phyloP scores from a whole-genome alignment of 2,113 vertebrate species.

The Dasyornis broadbenti region DNA sequence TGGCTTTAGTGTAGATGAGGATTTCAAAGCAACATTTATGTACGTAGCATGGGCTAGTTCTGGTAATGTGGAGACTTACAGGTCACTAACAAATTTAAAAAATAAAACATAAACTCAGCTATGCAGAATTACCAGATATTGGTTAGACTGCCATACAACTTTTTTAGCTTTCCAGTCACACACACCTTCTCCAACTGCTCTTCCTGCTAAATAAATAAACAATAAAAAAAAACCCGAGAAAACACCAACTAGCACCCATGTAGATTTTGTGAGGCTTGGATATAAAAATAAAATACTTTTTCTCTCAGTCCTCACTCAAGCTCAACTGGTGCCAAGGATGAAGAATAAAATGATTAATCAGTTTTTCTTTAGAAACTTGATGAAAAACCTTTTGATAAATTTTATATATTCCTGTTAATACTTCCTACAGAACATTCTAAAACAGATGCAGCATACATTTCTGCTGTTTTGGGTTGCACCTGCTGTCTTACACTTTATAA shows the following conservation, averaged over 20 bases:
- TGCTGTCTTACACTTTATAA: background rate
- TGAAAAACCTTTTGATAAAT: background rate
- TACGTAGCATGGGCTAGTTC: background rate
- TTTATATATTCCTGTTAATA: background rate
- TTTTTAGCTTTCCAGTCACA: slow-evolving; percentile 12
- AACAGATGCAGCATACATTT: background rate
- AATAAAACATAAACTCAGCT: background rate
- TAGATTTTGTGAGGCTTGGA: background rate
- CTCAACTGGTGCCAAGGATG: background rate
- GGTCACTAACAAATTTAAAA: background rate
- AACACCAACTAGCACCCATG: background rate
- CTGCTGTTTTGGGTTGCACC: background rate
- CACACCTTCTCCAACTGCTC: background rate
- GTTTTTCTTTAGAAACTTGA: background rate
- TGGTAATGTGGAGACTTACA: background rate
- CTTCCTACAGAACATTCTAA: background rate
- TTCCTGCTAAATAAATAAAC: slow-evolving; percentile 2
- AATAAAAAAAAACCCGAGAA: background rate
- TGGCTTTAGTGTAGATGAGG: background rate
- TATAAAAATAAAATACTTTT: background rate
- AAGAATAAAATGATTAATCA: background rate
- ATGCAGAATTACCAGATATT: background rate
- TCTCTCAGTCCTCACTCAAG: background rate
- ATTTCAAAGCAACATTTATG: background rate
- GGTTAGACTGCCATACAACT: background rate